Conservation (phyloP, 2,888 invertebrate species). For the Omphaloscelis lunosa region DNA sequence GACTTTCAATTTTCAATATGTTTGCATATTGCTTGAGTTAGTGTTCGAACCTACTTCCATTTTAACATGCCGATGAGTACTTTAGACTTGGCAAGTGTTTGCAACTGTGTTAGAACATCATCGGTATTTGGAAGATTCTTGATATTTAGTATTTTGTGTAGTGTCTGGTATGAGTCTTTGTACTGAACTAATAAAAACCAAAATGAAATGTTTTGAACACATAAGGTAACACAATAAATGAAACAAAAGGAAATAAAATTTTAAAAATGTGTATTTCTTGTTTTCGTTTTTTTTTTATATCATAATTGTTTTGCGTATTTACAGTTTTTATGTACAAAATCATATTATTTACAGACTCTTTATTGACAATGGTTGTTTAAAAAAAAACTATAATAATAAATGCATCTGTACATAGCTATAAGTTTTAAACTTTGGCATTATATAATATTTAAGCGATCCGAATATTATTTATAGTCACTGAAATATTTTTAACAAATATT, state of each 20-base stretch:
- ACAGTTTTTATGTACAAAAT: conserved; percentile 85
- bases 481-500: conserved; percentile 74
- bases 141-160: conserved; percentile 15
- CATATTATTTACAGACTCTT: conserved; percentile 86
- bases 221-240: conserved; percentile 80
- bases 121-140: conserved; percentile 25
- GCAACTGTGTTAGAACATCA: conserved; percentile 63
- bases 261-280: conserved; percentile 87
- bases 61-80: conserved; percentile 67
- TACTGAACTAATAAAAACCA: conserved; percentile 53
- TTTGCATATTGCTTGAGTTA: conserved; percentile 77
- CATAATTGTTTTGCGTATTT: conserved; percentile 81
- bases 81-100: conserved; percentile 64
- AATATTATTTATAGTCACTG: conserved; percentile 67
- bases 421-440: conserved; percentile 90
- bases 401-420: conserved; percentile 88
- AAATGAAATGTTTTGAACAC: conserved; percentile 44
- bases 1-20: conserved; percentile 80
- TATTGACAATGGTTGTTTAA: conserved; percentile 77
- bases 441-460: conserved; percentile 75
- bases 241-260: conserved; percentile 89
- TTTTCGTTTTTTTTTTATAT: conserved; percentile 79
- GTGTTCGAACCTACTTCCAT: conserved; percentile 67
- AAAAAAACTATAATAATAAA: conserved; percentile 81
- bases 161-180: neutral